Evolutionary conservation across 37 sponge, comb jelly and placozoan genomes (phyloP), one percentile per base, ranked within the genome.

Genomic region (Crambe crambe): DNA sequence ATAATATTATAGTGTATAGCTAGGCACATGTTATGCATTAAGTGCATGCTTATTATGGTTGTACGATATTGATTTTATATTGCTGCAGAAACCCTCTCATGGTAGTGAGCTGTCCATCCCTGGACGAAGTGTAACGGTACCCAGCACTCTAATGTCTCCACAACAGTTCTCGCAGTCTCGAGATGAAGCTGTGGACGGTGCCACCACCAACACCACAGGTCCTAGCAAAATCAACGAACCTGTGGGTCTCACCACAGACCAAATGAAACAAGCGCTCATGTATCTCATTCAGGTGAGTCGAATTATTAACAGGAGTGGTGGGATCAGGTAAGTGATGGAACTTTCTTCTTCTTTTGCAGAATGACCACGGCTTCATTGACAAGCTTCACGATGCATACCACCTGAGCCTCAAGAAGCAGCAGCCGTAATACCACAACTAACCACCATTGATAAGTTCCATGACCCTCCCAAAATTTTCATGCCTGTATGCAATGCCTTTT

Each of bases 291-390:
- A 89, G 79, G 89, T 89, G 36, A 9, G 78, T 38, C 8, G 38
- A 10, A 38, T n/a, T n/a, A n/a, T n/a, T n/a, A n/a, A n/a, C n/a
- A n/a, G n/a, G n/a, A n/a, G n/a, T n/a, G n/a, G n/a, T n/a, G n/a
- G n/a, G n/a, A n/a, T n/a, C n/a, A n/a, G n/a, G n/a, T n/a, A n/a
- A n/a, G n/a, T n/a, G n/a, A n/a, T n/a, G n/a, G n/a, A n/a, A n/a
- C n/a, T n/a, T n/a, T n/a, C n/a, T n/a, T n/a, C n/a, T n/a, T n/a
- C n/a, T n/a, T n/a, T 41, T 56, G 15, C 60, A 90, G 91, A 70
- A 80, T 70, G 91, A 90, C 58, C 66, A 81, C 2, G 72, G 25
- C 44, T 90, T 90, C 70, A 36, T 86, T n/a, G 67, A 77, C 42
- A 69, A 64, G 39, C 47, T 90, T 20, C 78, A 90, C 77, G 39